A percentile compares a stretch with the other conserved stretches of the same genome.
Conservation (phyloP, 2,113 vertebrate species). For the Murina feae region DNA sequence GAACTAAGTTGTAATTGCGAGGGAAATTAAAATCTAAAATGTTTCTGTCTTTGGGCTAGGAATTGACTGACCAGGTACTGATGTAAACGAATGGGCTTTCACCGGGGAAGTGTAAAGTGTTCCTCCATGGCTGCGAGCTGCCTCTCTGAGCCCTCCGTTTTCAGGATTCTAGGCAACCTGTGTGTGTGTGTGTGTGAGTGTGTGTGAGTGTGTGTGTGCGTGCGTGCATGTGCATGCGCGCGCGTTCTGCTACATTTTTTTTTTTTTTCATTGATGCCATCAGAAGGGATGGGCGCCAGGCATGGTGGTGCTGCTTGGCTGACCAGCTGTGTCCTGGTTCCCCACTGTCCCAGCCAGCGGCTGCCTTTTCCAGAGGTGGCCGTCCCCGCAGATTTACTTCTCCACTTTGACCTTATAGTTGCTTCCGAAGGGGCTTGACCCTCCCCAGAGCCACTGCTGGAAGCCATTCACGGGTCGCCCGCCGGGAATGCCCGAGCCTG, state of each 20-base stretch:
- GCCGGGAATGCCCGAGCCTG: constrained; percentile 79
- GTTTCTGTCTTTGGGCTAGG: constrained; percentile 45
- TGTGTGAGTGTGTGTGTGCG: neutral
- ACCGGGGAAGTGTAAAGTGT: neutral
- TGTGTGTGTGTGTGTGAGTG: neutral
- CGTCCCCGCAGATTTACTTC: constrained; percentile 72
- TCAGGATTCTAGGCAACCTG: neutral
- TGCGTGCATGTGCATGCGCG: neutral
- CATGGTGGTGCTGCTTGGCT: constrained; percentile 57
- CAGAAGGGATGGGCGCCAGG: constrained; percentile 54
- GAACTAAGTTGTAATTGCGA: constrained; percentile 37
- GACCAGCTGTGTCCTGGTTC: constrained; percentile 72
- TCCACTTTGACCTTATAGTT: constrained; percentile 69
- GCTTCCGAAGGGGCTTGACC: constrained; percentile 70
- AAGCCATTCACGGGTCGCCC: constrained; percentile 58
- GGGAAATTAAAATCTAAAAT: constrained; percentile 20
- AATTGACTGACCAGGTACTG: constrained; percentile 59
- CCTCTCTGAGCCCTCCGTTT: neutral
- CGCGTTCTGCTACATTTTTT: constrained; percentile 47
- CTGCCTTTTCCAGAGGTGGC: constrained; percentile 69
- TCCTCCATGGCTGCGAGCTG: neutral
- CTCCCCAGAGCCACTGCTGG: constrained; percentile 59
- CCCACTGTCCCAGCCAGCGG: constrained; percentile 38
- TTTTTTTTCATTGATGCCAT: constrained; percentile 69
- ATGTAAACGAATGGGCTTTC: constrained; percentile 66